A percentile compares a stretch with the other conserved stretches of the same genome.
These are phyloP conservation scores for Trichomycterus rosablanca DNA, from an alignment of 2,113 vertebrate genomes.

Conservation along the genomic window DNA sequence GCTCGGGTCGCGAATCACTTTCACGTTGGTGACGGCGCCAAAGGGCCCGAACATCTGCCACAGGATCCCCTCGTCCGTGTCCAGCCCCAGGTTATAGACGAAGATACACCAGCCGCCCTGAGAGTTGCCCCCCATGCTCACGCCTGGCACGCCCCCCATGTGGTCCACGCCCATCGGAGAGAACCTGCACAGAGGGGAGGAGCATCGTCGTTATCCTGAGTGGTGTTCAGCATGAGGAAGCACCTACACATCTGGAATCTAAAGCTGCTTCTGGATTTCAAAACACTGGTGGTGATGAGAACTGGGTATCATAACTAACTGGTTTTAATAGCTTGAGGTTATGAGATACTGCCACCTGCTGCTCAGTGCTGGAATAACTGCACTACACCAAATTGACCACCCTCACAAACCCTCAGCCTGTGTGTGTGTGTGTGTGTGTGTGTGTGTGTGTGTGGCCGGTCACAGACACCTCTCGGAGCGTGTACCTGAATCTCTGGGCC, in stretches of 20 bases:
- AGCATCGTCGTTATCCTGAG: too few relatives aligned
- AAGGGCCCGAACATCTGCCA: constrained; percentile 99
- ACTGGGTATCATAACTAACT: too few relatives aligned
- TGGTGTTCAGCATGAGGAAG: too few relatives aligned
- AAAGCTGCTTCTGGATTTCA: too few relatives aligned
- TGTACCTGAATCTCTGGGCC: constrained; percentile 91
- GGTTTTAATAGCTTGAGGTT: background rate
- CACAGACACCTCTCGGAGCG: background rate
- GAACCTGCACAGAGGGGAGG: constrained; percentile 72
- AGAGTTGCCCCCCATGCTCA: constrained; percentile 82
- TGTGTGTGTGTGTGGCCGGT: too few relatives aligned
- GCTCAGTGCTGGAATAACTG: too few relatives aligned
- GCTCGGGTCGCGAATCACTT: constrained; percentile 99
- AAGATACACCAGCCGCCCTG: constrained; percentile 98
- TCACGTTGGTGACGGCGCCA: constrained; percentile 96
- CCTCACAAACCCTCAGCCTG: background rate
- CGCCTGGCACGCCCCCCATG: constrained; percentile 90
- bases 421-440: background rate
- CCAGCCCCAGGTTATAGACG: constrained; percentile 98
- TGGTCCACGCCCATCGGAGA: constrained; percentile 98
- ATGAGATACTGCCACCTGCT: too few relatives aligned
- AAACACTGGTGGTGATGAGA: too few relatives aligned
- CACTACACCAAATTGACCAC: background rate
- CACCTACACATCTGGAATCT: too few relatives aligned
- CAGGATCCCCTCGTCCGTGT: constrained; percentile 95